Conservation (phyloP, 2,888 invertebrate species). For the Prosopocoilus inquinatus region DNA sequence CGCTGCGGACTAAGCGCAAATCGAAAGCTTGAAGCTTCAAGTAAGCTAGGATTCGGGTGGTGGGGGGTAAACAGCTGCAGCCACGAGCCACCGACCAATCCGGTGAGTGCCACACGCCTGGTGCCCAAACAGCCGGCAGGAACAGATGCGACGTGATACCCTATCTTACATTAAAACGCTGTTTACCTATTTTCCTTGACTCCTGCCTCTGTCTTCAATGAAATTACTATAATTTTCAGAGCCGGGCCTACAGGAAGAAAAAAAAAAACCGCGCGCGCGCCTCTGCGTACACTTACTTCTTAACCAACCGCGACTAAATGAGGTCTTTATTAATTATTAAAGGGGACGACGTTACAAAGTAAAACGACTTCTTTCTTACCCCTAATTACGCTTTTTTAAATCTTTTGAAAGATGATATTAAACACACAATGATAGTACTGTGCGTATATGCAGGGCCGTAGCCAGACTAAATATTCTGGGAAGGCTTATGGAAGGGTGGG, state of each 20-base stretch:
- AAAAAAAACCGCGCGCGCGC: neutral
- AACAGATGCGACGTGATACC: conserved; percentile 46
- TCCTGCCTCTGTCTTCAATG: conserved; percentile 6
- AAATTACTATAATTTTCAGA: conserved; percentile 2
- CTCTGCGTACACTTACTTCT: neutral
- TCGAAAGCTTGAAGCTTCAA: conserved; percentile 35
- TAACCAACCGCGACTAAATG: too few relatives aligned
- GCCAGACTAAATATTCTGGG: too few relatives aligned
- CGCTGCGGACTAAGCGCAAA: conserved; percentile 28
- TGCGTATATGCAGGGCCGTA: too few relatives aligned
- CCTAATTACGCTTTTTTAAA: too few relatives aligned
- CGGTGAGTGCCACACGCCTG: conserved; percentile 57
- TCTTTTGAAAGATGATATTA: too few relatives aligned
- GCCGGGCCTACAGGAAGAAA: neutral
- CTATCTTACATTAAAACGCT: conserved; percentile 37
- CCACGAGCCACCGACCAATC: conserved; percentile 60
- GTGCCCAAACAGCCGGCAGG: conserved; percentile 55
- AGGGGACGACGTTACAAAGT: too few relatives aligned
- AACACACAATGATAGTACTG: too few relatives aligned
- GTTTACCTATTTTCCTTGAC: conserved; percentile 16
- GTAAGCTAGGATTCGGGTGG: conserved; percentile 31
- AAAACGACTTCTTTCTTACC: too few relatives aligned
- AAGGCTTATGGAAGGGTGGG: too few relatives aligned
- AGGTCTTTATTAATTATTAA: too few relatives aligned
- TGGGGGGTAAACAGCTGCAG: conserved; percentile 46